These are phyloP conservation scores for Felis catus DNA, from an alignment of 2,113 vertebrate genomes.

Conservation along the genomic window F.catus_Fca126_mat1.0 CM031424.1:13168501-13169000, in stretches of 20 bases:
- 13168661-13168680: not conserved
- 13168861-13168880: not conserved
- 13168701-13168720: not conserved
- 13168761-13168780: not conserved
- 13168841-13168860: not conserved
- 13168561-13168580: not conserved
- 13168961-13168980: not conserved
- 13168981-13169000: not conserved
- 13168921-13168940: not conserved
- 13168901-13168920: not conserved
- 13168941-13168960: not conserved
- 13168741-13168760: slow-evolving; percentile 12
- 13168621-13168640: not conserved
- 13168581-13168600: not conserved
- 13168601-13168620: not conserved
- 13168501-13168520: not conserved
- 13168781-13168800: not conserved
- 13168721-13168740: not conserved
- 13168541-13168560: too few species aligned
- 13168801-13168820: slow-evolving; percentile 4
- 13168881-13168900: not conserved
- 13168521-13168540: not conserved
- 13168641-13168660: not conserved
- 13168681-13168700: not conserved
- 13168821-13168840: not conserved